Evolutionary conservation across 1,140 invertebrate genomes (phyloP).

Genomic region (Vanessa tameamea): DNA sequence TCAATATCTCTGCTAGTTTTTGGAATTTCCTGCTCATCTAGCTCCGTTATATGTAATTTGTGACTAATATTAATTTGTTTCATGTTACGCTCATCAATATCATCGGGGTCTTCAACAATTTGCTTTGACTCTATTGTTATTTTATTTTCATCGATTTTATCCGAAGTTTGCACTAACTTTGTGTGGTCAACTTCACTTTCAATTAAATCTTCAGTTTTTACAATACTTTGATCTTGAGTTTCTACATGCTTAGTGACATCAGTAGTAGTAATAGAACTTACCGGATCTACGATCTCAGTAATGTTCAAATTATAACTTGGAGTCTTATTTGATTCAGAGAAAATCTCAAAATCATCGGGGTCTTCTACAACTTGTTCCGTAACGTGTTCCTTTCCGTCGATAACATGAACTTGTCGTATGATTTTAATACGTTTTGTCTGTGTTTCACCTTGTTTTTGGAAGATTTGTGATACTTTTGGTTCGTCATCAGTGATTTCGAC

Average conservation of each 20-base stretch:
- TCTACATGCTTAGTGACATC: conserved; percentile 48
- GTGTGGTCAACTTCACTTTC: conserved; percentile 5
- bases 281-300: not conserved
- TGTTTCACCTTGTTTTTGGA: conserved; percentile 53
- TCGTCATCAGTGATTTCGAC: conserved; percentile 70
- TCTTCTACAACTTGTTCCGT: conserved; percentile 80
- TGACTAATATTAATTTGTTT: not conserved
- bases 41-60: not conserved
- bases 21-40: not conserved
- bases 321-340: not conserved
- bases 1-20: conserved; percentile 48
- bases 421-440: conserved; percentile 83
- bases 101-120: conserved; percentile 5
- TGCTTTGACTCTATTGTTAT: conserved; percentile 77
- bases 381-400: conserved; percentile 88
- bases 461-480: conserved; percentile 49
- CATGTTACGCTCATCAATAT: not conserved
- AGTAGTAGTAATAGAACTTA: not conserved
- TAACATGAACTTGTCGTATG: conserved; percentile 86
- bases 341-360: not conserved
- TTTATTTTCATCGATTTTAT: not conserved
- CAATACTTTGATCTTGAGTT: not conserved
- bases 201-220: conserved; percentile 11
- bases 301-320: not conserved
- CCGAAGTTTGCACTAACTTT: not conserved